These are phyloP conservation scores for Stenichneumon culpator DNA, from an alignment of 2,888 invertebrate genomes.

Conservation along the genomic window DNA sequence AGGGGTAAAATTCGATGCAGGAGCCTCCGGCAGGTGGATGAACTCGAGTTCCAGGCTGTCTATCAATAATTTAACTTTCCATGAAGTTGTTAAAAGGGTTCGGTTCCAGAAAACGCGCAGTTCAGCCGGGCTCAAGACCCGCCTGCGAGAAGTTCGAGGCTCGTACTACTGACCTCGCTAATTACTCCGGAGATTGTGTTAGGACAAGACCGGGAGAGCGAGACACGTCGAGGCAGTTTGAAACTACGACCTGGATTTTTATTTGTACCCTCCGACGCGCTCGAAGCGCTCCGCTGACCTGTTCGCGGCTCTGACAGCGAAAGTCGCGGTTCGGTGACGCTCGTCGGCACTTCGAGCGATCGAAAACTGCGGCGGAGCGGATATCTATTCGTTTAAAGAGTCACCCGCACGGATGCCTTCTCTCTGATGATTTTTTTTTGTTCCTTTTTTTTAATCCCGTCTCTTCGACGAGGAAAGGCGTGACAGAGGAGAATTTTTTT, in stretches of 20 bases:
- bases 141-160: no score
- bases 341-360: slow-evolving; percentile 40
- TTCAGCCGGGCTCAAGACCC: not conserved
- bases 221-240: slow-evolving; percentile 17
- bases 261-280: slow-evolving; percentile 39
- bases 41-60: not conserved
- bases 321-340: slow-evolving; percentile 29
- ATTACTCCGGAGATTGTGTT: slow-evolving; percentile 63
- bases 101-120: slow-evolving; percentile 36
- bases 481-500: slow-evolving; percentile 5
- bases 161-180: slow-evolving; percentile 48
- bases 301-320: slow-evolving; percentile 32
- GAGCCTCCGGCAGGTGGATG: not conserved
- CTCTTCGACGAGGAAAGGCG: slow-evolving; percentile 13
- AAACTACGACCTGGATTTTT: slow-evolving; percentile 63
- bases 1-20: slow-evolving; percentile 8
- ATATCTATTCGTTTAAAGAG: slow-evolving; percentile 49
- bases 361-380: slow-evolving; percentile 27
- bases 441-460: slow-evolving; percentile 1
- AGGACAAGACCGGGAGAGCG: slow-evolving; percentile 55
- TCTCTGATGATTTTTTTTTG: slow-evolving; percentile 10
- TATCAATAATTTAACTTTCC: slow-evolving; percentile 4
- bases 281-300: slow-evolving; percentile 43
- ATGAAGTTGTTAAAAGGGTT: not conserved
- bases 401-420: slow-evolving; percentile 22